Evolutionary conservation across 1,140 invertebrate species (phyloP), one percentile per base, ranked within the genome.

Genomic region (Lordiphosa collinella): DNA sequence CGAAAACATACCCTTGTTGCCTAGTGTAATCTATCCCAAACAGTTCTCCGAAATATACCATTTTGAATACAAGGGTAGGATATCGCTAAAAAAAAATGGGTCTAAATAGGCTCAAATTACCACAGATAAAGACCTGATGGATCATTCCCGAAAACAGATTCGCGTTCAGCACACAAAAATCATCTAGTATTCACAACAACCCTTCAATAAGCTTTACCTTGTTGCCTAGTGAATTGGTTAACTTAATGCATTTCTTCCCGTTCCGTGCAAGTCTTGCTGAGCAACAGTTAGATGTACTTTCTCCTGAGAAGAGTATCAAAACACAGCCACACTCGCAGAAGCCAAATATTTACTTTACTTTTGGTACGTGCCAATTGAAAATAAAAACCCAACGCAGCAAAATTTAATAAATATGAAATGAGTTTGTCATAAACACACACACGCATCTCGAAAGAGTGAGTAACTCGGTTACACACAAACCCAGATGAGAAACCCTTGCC

Each of bases 321-420:
- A 65, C 41, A 50, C 49, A 59, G 44, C 43, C 60, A 41, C 44
- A 58, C 41, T 55, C 36, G 36, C 22, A 25, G 31, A 36, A 31
- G 44, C 44, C 11, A 49, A 46, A 79, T 70, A 59, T 82, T 75
- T 70, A 46, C 75, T 67, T 67, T 58, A 67, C 63, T 50, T 75
- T 49, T 56, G 66, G 65, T 70, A 82, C 76, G 75, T 79, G 76
- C 71, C 57, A 82, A 76, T 71, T 82, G 72, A 80, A 80, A 76
- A 76, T 76, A 76, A 82, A 84, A 76, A 61, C 57, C 53, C 34
- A 80, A 66, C 76, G 57, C 37, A 70, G 36, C 56, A 82, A 80
- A 80, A 80, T 80, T 80, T 80, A 80, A 80, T 80, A 80, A 80
- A 80, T 80, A 80, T 82, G 68, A 80, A 80, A 80, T 80, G 75